Evolutionary conservation across 2,797 vertebrate species (phyloP), one percentile per base, ranked within the genome.

Genomic region (Falco naumanni): DNA sequence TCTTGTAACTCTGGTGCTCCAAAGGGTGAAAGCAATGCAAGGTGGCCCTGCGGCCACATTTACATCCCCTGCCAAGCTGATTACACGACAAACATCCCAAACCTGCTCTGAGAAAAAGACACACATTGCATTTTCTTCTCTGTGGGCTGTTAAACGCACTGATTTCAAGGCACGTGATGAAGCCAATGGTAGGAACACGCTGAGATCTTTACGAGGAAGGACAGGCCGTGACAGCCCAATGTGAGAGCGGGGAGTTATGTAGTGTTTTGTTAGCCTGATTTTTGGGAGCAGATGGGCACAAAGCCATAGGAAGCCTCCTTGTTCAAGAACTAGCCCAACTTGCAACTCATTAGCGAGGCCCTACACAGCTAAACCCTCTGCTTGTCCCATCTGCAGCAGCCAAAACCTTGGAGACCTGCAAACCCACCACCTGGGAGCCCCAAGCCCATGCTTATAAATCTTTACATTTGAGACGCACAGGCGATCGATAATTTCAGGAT

Each of bases 271-370:
- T 84, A 25, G 14, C 60, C 56, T 68, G 92, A 33, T 90, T 96
- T 95, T 89, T 50, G 71, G 87, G 82, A 96, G 89, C 95, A 97
- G 97, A 95, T 95, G 97, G 95, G 88, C 93, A 66, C 59, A 26
- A 87, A 87, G 85, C 83, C 87, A 39, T 19, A 39, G 81, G 92
- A 75, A 82, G 33, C 77, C 57, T 91, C 79, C 83, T 94, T 5
- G 1, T 39, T 66, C 61, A 74, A 79, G 84, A 80, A 31, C 65
- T 74, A 84, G 80, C 74, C 96, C 89, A 56, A 84, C 69, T 85
- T 50, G 61, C 71, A 77, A 16, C 83, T 96, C 89, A 91, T 97
- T 96, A 97, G 87, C 3, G 29, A 69, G 26, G 60, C 34, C 7
- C 29, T 74, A 6, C 80, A 11, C 89, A 63, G 94, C 71, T 82